A percentile compares a stretch with the other conserved stretches of the same genome.
Evolutionary conservation across 1,140 invertebrate genomes (phyloP).

Genomic region (Coptotermes formosanus): DNA sequence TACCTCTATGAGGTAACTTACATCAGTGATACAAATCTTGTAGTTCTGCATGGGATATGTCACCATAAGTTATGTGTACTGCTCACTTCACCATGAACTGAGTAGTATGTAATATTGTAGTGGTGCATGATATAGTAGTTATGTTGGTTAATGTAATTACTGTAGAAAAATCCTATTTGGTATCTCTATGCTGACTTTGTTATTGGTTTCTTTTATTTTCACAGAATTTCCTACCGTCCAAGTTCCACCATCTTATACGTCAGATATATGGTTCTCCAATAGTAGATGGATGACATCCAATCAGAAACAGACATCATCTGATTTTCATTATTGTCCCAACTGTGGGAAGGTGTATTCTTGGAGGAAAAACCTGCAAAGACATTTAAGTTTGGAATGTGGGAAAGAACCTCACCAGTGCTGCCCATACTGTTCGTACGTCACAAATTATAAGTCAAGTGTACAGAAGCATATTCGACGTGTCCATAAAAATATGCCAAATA

Average conservation of each 20-base stretch:
- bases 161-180: neutral
- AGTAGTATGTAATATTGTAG: too few species aligned
- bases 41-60: too few species aligned
- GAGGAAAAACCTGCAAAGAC: constrained; percentile 51
- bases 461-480: constrained; percentile 34
- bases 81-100: too few species aligned
- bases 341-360: constrained; percentile 44
- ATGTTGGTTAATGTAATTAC: too few species aligned
- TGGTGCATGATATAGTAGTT: too few species aligned
- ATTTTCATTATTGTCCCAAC: neutral
- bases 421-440: constrained; percentile 38
- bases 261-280: neutral
- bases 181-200: neutral
- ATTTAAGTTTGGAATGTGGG: constrained; percentile 49
- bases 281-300: neutral
- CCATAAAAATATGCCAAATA: constrained; percentile 1
- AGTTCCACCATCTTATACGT: neutral
- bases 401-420: constrained; percentile 37
- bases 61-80: too few species aligned
- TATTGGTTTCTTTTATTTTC: neutral
- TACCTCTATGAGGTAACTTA: too few species aligned
- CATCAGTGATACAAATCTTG: too few species aligned
- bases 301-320: neutral
- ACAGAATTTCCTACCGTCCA: neutral
- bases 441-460: constrained; percentile 37